Percentiles rank a stretch among this genome's conserved stretches.
Conservation (phyloP, 2,113 vertebrate genomes). For the Epinephelus moara region DNA sequence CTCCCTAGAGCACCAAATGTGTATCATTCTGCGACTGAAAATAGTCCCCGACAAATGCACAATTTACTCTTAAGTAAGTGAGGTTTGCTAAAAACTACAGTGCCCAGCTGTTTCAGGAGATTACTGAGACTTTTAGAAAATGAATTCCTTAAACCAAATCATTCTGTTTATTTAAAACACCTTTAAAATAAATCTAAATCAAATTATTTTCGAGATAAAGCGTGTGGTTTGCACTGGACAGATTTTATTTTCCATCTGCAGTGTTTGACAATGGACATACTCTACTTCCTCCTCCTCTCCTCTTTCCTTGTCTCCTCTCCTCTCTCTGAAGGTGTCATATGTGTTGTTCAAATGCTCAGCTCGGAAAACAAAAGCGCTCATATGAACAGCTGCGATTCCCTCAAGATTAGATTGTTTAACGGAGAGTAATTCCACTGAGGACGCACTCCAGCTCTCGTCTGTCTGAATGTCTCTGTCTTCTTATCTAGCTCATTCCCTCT, state of each 20-base stretch:
- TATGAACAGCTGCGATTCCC: slow-evolving; percentile 8
- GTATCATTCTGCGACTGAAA: not conserved
- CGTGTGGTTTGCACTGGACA: not conserved
- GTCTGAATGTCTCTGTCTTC: slow-evolving; percentile 4
- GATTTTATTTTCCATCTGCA: not conserved
- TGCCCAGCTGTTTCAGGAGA: no score
- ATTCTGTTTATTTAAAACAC: not conserved
- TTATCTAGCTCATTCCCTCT: not conserved
- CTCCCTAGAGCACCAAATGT: not conserved
- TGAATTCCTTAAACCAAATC: no score
- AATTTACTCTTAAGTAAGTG: not conserved
- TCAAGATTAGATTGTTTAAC: slow-evolving; percentile 16
- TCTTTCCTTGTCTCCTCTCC: not conserved
- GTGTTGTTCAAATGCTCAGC: not conserved
- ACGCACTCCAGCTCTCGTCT: slow-evolving; percentile 19
- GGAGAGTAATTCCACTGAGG: slow-evolving; percentile 14
- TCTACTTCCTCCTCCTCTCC: not conserved
- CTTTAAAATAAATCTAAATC: not conserved
- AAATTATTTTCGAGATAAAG: not conserved
- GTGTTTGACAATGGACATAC: no score
- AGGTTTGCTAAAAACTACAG: not conserved
- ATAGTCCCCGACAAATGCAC: not conserved
- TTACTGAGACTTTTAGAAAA: no score
- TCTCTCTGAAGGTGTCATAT: not conserved
- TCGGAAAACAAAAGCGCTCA: slow-evolving; percentile 20